Evolutionary conservation across 2,113 vertebrate species (phyloP), one percentile per base, ranked within the genome.

Genomic region (Hypocryptadius cinnamomeus): DNA sequence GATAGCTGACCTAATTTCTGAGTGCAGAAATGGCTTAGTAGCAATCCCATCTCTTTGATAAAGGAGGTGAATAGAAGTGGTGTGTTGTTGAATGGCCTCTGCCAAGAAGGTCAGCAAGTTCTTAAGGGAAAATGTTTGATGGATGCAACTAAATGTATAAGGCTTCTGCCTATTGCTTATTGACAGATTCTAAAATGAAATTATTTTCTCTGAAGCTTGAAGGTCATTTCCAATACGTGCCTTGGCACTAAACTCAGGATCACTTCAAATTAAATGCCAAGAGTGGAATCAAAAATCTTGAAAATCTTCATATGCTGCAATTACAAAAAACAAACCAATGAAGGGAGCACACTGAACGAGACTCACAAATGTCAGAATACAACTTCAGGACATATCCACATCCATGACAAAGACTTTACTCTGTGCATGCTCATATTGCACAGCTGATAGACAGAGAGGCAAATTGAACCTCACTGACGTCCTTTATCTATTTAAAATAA

Each of bases 31-130:
- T 84, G 45, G 85, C 57, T 89, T 84, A 73, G 69, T 14, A 86
- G 61, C 35, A 79, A 37, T 31, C 85, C 90, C 82, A 50, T 92
- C 86, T 87, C 96, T 93, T 89, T 70, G 66, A 95, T 96, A 92
- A 88, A 89, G 89, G 71, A 84, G 73, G 73, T 45, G 60, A 96
- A 92, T 48, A 79, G 65, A 94, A 95, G 48, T 53, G 73, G n/a
- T 88, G 71, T 87, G 94, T 60, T 73, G 76, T 24, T 27, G 56
- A 92, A 89, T 27, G 80, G 53, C 59, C 89, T 93, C 79, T 94
- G 83, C 84, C 78, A 93, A 70, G 92, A 95, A 97, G 79, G 92
- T 97, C 96, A 96, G 85, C 44, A 85, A 94, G 86, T 95, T 96
- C 88, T 96, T 94, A 89, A 93, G 94, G 74, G 76, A 93, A 95